Percentiles rank a stretch among this genome's conserved stretches.
Conservation (phyloP, 2,888 invertebrate species). For the Andrena haemorrhoa region DNA sequence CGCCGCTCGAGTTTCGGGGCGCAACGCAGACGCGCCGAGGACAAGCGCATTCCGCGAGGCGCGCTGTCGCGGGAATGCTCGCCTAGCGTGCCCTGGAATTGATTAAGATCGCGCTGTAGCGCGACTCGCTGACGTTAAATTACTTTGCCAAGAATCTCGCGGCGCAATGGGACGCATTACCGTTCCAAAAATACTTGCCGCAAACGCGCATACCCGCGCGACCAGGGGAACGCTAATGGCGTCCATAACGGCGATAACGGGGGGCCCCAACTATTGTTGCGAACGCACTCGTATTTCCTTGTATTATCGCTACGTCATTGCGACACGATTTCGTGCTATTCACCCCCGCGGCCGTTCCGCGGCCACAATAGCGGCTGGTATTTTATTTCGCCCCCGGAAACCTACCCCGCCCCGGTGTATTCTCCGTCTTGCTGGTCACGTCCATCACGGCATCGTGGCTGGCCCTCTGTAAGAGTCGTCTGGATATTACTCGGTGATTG, state of each 20-base stretch:
- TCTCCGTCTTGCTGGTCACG: conserved; percentile 57
- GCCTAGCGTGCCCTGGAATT: conserved; percentile 40
- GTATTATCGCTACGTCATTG: conserved; percentile 40
- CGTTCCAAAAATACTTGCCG: conserved; percentile 41
- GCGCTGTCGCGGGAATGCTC: conserved; percentile 34
- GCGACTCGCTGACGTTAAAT: conserved; percentile 45
- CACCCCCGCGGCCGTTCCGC: neutral
- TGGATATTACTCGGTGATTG: conserved; percentile 60
- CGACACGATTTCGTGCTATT: conserved; percentile 26
- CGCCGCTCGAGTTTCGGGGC: neutral
- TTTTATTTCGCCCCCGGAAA: conserved; percentile 34
- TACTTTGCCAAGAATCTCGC: conserved; percentile 55
- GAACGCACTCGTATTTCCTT: conserved; percentile 36
- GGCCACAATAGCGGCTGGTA: conserved; percentile 36
- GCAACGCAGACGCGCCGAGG: neutral
- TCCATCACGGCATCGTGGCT: conserved; percentile 30
- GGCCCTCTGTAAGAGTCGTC: conserved; percentile 20
- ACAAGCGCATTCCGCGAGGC: conserved; percentile 5
- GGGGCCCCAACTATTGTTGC: conserved; percentile 37
- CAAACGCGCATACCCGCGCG: conserved; percentile 8
- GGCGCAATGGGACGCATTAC: conserved; percentile 44
- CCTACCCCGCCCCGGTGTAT: neutral
- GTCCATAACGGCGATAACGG: conserved; percentile 34
- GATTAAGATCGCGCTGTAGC: conserved; percentile 52
- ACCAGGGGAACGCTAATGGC: conserved; percentile 43